These are phyloP conservation scores for Ictalurus punctatus DNA, from an alignment of 2,113 vertebrate species.

Conservation along the genomic window DNA sequence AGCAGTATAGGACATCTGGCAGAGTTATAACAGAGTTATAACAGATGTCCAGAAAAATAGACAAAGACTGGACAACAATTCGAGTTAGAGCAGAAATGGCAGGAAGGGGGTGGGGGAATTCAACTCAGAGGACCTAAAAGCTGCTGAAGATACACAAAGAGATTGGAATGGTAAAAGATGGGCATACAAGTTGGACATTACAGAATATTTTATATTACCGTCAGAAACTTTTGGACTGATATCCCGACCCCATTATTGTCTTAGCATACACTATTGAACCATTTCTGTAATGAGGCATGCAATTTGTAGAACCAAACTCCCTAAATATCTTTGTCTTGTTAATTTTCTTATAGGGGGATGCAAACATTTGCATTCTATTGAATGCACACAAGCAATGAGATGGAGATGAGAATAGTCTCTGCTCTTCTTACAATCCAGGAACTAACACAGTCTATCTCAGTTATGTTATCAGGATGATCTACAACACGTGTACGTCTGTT, in stretches of 20 bases:
- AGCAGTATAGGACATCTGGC: constrained; percentile 16
- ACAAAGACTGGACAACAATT: constrained; percentile 28
- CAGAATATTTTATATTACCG: neutral
- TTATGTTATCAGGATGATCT: neutral
- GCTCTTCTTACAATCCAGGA: neutral
- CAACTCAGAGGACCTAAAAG: constrained; percentile 1
- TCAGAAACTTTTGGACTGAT: neutral
- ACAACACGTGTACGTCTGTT: neutral
- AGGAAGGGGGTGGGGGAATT: constrained; percentile 31
- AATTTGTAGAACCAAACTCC: neutral
- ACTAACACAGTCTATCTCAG: neutral
- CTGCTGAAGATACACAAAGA: constrained; percentile 31
- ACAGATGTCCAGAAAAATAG: constrained; percentile 23
- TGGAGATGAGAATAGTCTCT: neutral
- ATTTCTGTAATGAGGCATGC: neutral
- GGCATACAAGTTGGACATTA: neutral
- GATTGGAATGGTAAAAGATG: neutral
- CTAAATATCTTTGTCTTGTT: neutral
- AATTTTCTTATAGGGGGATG: too few species aligned
- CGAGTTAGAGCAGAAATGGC: constrained; percentile 18
- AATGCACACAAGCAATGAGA: neutral
- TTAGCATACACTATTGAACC: neutral
- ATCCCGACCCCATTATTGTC: neutral
- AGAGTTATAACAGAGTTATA: constrained; percentile 21
- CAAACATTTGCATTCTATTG: constrained; percentile 1